These are phyloP conservation scores for Abrostola triplasia DNA, from an alignment of 2,888 invertebrate species.

Conservation along the genomic window DNA sequence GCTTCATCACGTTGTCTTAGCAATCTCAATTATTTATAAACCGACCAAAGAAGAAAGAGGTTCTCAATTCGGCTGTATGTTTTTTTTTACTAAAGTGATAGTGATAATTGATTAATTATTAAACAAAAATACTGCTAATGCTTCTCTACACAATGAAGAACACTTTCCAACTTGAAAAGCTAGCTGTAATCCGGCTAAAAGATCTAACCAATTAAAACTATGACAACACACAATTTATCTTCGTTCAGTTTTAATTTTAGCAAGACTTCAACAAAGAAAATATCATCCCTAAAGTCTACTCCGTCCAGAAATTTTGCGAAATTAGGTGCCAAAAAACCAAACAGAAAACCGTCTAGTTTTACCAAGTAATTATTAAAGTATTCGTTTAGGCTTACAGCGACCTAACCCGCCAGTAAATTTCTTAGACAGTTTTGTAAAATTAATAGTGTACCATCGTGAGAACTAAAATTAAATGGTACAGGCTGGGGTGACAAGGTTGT, in stretches of 20 bases:
- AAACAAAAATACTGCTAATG: too few species aligned
- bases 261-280: neutral
- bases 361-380: constrained; percentile 1
- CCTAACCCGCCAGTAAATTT: neutral
- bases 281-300: neutral
- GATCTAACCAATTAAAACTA: too few species aligned
- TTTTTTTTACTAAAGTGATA: too few species aligned
- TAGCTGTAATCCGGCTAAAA: too few species aligned
- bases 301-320: neutral
- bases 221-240: neutral
- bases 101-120: too few species aligned
- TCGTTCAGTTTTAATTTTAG: neutral
- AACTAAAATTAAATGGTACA: constrained; percentile 21
- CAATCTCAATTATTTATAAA: too few species aligned
- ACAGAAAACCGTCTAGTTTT: neutral
- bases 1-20: too few species aligned
- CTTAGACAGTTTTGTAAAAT: constrained; percentile 10
- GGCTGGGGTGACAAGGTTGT: constrained; percentile 27
- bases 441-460: constrained; percentile 17
- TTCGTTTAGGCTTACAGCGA: neutral
- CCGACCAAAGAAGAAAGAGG: too few species aligned
- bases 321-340: neutral
- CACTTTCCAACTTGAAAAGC: too few species aligned
- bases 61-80: too few species aligned
- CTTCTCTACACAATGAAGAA: too few species aligned